These are phyloP conservation scores for Erpobdella octoculata DNA, from an alignment of 2,888 invertebrate genomes.

Conservation along the genomic window DNA sequence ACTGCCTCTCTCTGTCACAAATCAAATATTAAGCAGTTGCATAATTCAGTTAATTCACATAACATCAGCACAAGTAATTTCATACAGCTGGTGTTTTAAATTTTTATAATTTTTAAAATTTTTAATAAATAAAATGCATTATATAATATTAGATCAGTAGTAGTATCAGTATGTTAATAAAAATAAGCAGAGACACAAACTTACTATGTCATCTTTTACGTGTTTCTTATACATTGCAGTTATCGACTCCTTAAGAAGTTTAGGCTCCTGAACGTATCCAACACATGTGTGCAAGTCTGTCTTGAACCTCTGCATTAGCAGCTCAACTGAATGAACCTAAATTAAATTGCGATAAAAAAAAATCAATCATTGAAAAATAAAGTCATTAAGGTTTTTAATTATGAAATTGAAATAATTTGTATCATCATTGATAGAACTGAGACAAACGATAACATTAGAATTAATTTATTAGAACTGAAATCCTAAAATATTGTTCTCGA, in stretches of 20 bases:
- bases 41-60: too few species aligned
- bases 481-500: too few species aligned
- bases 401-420: too few species aligned
- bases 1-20: constrained; percentile 46
- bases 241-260: constrained; percentile 58
- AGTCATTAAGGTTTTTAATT: too few species aligned
- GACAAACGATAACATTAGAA: too few species aligned
- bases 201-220: constrained; percentile 53
- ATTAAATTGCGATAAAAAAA: not conserved
- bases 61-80: too few species aligned
- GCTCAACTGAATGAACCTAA: constrained; percentile 51
- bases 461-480: too few species aligned
- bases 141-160: not conserved
- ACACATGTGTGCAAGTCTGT: constrained; percentile 74
- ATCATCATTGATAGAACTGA: too few species aligned
- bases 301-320: constrained; percentile 65
- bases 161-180: not conserved
- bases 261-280: constrained; percentile 68
- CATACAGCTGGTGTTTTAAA: too few species aligned
- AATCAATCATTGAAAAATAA: not conserved
- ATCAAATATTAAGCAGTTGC: not conserved
- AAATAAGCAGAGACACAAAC: constrained; percentile 37
- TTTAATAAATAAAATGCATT: not conserved
- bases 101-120: not conserved
- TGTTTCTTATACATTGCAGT: constrained; percentile 54